Percentiles rank a stretch among this genome's conserved stretches.
Evolutionary conservation across 2,888 invertebrate genomes (phyloP).

Genomic region (Thereva nobilitata): DNA sequence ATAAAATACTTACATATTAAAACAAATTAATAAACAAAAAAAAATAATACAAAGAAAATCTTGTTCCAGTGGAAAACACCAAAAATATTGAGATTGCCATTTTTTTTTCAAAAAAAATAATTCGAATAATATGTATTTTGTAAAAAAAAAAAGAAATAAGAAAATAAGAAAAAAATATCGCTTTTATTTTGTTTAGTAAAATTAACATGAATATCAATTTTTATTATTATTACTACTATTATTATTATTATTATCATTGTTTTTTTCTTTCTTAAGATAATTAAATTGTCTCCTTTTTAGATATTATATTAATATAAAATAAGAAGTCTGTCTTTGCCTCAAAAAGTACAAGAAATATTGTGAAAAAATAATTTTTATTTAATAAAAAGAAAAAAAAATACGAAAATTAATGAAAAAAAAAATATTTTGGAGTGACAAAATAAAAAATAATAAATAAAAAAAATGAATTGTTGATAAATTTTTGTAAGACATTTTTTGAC

Average conservation of each 20-base stretch:
- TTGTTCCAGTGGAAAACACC: conserved; percentile 33
- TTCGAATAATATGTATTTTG: no score
- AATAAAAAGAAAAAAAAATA: conserved; percentile 9
- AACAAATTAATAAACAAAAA: conserved; percentile 13
- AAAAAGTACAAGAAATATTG: conserved; percentile 32
- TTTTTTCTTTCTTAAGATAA: background rate
- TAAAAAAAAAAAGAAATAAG: no score
- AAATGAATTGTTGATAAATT: no score
- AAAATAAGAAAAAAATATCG: no score
- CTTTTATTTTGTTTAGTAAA: no score
- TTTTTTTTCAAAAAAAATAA: conserved; percentile 1
- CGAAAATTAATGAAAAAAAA: conserved; percentile 22
- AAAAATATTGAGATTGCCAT: conserved; percentile 34
- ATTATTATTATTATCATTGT: no score
- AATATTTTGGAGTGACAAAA: no score
- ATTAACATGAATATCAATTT: background rate
- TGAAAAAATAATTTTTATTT: conserved; percentile 21
- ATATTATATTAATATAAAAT: conserved; percentile 17
- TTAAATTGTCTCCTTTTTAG: conserved; percentile 22
- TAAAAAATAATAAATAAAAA: no score
- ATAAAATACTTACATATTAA: conserved; percentile 13
- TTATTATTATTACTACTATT: background rate
- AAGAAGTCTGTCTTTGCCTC: conserved; percentile 35
- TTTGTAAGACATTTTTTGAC: no score
- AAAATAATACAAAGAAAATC: conserved; percentile 9